Percentiles rank a stretch among this genome's conserved stretches.
These are phyloP conservation scores for Falco naumanni DNA, from an alignment of 2,797 vertebrate genomes.

Conservation along the genomic window DNA sequence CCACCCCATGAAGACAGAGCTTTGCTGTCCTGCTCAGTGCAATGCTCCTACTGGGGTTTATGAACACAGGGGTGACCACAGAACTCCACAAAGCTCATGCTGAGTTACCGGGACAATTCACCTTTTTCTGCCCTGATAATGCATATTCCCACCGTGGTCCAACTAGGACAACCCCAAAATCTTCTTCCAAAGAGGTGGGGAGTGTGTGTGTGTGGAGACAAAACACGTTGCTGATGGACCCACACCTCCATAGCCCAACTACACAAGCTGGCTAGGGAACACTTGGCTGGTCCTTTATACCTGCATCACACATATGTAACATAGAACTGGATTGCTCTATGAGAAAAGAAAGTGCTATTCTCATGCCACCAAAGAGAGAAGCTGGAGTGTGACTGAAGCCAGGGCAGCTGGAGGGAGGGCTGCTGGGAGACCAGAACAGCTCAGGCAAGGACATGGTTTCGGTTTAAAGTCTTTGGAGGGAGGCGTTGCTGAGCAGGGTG, in stretches of 20 bases:
- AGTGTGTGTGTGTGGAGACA: neutral
- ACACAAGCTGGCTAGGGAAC: neutral
- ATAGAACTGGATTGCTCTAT: neutral
- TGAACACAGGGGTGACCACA: neutral
- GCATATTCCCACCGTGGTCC: neutral
- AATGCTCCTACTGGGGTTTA: neutral
- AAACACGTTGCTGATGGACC: neutral
- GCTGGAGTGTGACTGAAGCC: neutral
- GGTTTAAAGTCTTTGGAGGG: neutral
- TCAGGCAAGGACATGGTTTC: neutral
- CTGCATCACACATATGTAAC: neutral
- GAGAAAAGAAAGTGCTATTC: neutral
- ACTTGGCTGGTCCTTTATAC: neutral
- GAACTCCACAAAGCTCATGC: neutral
- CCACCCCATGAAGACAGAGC: neutral
- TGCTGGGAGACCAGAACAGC: neutral
- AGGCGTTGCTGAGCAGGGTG: neutral
- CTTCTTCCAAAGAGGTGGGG: neutral
- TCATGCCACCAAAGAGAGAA: neutral
- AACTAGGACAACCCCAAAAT: neutral
- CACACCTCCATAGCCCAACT: neutral
- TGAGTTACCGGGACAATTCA: neutral
- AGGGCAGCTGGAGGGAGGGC: accelerated
- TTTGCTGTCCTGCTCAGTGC: neutral
- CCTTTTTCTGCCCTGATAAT: neutral